Evolutionary conservation across 2,888 invertebrate genomes (phyloP).

Genomic region (Dyspetes luteomarginatus): DNA sequence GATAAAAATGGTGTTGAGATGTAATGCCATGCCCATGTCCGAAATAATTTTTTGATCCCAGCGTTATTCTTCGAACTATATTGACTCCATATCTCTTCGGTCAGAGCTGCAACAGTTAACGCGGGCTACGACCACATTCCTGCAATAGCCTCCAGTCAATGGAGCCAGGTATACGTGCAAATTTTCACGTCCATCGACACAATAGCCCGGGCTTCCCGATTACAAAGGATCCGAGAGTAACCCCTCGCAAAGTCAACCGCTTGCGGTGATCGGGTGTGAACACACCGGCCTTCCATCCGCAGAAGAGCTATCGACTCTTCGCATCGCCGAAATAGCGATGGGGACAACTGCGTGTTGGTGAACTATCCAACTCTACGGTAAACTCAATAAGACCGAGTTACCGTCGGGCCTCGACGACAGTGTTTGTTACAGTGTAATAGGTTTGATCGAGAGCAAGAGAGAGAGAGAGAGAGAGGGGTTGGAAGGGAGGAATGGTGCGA

Average conservation of each 20-base stretch:
- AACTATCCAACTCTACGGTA: conserved; percentile 43
- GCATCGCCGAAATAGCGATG: conserved; percentile 43
- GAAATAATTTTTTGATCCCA: background rate
- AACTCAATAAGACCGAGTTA: conserved; percentile 39
- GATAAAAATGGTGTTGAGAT: no score
- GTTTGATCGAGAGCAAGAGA: conserved; percentile 24
- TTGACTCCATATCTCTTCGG: background rate
- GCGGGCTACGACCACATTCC: background rate
- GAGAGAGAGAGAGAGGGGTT: conserved; percentile 12
- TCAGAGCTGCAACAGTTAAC: background rate
- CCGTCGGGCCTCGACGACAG: conserved; percentile 2
- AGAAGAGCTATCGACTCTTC: conserved; percentile 35
- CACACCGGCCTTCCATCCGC: conserved; percentile 10
- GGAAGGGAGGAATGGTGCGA: background rate
- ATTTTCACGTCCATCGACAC: conserved; percentile 10
- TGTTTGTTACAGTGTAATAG: conserved; percentile 42
- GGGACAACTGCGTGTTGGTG: conserved; percentile 46
- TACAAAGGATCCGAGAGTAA: conserved; percentile 42
- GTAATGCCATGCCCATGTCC: no score
- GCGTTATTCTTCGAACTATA: background rate
- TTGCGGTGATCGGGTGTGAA: conserved; percentile 51
- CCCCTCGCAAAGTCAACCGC: conserved; percentile 48
- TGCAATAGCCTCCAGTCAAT: background rate
- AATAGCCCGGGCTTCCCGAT: conserved; percentile 8
- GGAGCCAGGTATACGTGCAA: background rate